These are phyloP conservation scores for Ictalurus furcatus DNA, from an alignment of 2,113 vertebrate genomes.

Conservation along the genomic window DNA sequence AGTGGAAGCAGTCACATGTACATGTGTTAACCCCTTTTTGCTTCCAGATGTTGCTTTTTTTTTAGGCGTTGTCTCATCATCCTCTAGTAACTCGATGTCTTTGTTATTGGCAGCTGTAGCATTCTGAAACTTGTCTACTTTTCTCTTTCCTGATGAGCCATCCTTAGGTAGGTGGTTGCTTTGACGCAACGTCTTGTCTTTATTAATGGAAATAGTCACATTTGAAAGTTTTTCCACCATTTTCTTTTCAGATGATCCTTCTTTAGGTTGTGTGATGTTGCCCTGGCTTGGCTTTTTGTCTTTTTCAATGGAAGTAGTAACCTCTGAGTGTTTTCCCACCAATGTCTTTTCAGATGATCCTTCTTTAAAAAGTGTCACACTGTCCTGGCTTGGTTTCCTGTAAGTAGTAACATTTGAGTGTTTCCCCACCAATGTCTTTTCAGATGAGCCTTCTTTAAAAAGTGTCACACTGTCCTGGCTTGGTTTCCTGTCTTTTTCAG, in stretches of 20 bases:
- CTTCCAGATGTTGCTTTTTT: neutral
- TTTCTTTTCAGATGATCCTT: conserved; percentile 14
- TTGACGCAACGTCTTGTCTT: neutral
- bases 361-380: neutral
- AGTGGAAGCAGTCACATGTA: conserved; percentile 34
- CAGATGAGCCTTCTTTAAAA: neutral
- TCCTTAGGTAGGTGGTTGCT: neutral
- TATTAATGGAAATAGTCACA: conserved; percentile 44
- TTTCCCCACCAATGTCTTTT: neutral
- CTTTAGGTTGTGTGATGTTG: conserved; percentile 10
- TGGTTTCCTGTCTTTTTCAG: conserved; percentile 2
- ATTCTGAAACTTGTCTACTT: neutral
- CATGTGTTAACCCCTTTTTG: conserved; percentile 19
- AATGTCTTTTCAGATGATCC: neutral
- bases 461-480: conserved; percentile 6
- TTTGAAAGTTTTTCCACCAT: conserved; percentile 55
- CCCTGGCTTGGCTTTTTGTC: conserved; percentile 25
- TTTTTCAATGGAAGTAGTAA: neutral
- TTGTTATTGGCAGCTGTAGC: conserved; percentile 14
- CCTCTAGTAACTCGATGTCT: neutral
- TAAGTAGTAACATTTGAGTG: neutral
- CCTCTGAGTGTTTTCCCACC: neutral
- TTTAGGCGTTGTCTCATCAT: neutral
- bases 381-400: conserved; percentile 22
- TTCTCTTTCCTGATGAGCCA: neutral